Evolutionary conservation across 2,888 invertebrate genomes (phyloP), one percentile per base, ranked within the genome.

Genomic region (Bellardia pandia): DNA sequence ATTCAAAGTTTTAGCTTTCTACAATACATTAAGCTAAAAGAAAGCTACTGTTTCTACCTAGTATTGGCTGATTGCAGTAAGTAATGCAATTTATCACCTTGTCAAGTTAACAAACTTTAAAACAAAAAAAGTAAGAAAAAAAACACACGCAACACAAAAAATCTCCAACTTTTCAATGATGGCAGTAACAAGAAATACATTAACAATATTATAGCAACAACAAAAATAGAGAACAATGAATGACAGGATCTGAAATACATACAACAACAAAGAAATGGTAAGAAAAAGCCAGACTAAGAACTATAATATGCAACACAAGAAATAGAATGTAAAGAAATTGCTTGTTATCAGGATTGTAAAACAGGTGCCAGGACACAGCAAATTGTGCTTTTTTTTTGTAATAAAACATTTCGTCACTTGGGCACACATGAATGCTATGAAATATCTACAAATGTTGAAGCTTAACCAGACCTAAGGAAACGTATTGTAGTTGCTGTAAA

Each of bases 351-450:
- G 64, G 37, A 53, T 16, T 40, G 42, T 75, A 58, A 23, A 58
- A 16, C 56, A 56, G 71, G 40, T 56, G 3, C 16, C 2, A n/a
- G 16, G 11, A 71, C 1, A 23, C 11, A 8, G 11, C 42, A 71
- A 37, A 76, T 56, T 83, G 62, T 77, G 53, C 33, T 42, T 75
- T 77, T 78, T 78, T 58, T 71, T 51, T 51, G 45, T 16, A 37
- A 42, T 33, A 58, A 45, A 78, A 45, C 58, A 78, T 86, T 78
- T 86, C 86, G 37, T 78, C 86, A 82, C 78, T 75, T 86, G 68
- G 58, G 11, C 68, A 51, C 53, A 48, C 76, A 76, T 82, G 68
- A 82, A 60, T 69, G 48, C 48, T n/a, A 62, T 37, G 8, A 60
- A 37, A 62, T n/a, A 75, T 33, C 30, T 4, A 16, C n/a, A 37